Base-by-base conservation (phyloP, 2,113 vertebrate genomes). In the Ifrita kowaldi region DNA sequence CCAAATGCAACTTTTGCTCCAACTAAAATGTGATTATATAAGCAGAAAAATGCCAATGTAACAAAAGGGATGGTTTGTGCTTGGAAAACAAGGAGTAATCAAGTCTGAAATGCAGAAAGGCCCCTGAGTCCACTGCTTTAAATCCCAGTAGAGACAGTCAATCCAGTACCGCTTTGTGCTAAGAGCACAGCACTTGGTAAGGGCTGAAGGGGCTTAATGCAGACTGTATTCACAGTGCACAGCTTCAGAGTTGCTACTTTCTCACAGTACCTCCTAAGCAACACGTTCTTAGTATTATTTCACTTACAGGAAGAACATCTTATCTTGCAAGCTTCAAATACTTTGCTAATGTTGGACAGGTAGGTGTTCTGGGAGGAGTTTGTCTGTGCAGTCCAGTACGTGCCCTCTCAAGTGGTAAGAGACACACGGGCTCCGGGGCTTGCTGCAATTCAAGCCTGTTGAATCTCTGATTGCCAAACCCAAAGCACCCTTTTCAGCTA, bases 351-450 rank as follows among this genome's bases (percentile, higher is more conserved):
- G 0, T 6, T 73, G 32, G 57, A 41, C 19, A 65, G 13, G 33
- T 14, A 26, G 19, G 6, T 24, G 11, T 9, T 39, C 24, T 7
- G 10, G 41, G 4, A 90, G 8, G 10, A 57, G 37, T 11, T 49
- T 33, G 37, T 16, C 59, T n/a, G 9, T 19, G 26, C 13, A 73
- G 33, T 11, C 23, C 26, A 59, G 19, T 32, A 47, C 0, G 0
- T 20, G 30, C 67, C 33, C 35, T 79, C 53, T 27, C 9, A 79
- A 42, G 33, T 60, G 16, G 6, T 41, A 42, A 63, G 35, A 33
- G 39, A 39, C 13, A n/a, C 27, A 22, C 0, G 1, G 39, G 30
- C 30, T 41, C 68, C 17, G 14, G 9, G 46, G 56, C 9, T 69
- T 37, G 30, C 27, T 53, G 16, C 39, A 81, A 7, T 17, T 53